phyloP scores from a whole-genome alignment of 1,140 invertebrate genomes.

The Carcinoscorpius rotundicauda region DNA sequence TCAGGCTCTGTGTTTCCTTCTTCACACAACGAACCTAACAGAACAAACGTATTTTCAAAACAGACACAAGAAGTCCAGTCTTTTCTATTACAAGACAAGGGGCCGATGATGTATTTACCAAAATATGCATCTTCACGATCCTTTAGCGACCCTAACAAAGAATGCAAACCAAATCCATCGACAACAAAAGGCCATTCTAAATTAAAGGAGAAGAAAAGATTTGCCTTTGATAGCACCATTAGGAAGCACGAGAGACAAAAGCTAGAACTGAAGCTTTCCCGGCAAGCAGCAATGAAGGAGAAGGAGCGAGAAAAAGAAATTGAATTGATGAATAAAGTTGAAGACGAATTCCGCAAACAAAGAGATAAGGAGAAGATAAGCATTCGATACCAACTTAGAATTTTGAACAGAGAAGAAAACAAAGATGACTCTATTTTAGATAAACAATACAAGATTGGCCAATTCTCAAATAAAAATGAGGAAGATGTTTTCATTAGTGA shows the following conservation, averaged over 20 bases:
- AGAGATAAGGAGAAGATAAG: constrained; percentile 57
- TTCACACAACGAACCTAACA: too few relatives aligned
- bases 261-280: not conserved
- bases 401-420: constrained; percentile 4
- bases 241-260: not conserved
- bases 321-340: constrained; percentile 47
- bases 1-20: too few relatives aligned
- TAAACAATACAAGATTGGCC: not conserved
- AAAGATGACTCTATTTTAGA: not conserved
- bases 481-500: not conserved
- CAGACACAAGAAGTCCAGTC: too few relatives aligned
- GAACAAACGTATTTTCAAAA: too few relatives aligned
- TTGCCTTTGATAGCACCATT: not conserved
- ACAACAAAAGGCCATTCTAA: not conserved
- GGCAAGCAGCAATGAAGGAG: constrained; percentile 1
- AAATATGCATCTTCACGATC: too few relatives aligned
- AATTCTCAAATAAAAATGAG: not conserved
- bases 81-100: too few relatives aligned
- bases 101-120: too few relatives aligned
- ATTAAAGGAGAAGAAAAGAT: not conserved
- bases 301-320: constrained; percentile 9
- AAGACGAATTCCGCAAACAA: constrained; percentile 60
- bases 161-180: too few relatives aligned
- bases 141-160: too few relatives aligned
- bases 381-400: constrained; percentile 48